Percentiles rank a stretch among this genome's conserved stretches.
phyloP scores from a whole-genome alignment of 2,888 invertebrate genomes.

The Limnephilus lunatus region DNA sequence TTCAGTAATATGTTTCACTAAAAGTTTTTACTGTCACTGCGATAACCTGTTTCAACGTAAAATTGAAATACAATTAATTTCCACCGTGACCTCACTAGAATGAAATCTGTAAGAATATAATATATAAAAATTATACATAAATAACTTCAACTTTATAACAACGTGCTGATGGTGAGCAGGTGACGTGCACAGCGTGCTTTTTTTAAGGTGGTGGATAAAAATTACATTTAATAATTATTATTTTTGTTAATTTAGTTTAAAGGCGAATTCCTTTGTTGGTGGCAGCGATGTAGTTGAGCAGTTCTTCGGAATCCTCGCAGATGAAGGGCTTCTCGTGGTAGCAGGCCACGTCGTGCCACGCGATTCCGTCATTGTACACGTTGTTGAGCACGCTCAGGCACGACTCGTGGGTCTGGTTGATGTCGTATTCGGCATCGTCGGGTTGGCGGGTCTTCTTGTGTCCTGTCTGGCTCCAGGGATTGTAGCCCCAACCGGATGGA shows the following conservation, averaged over 20 bases:
- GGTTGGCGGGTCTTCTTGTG: conserved; percentile 93
- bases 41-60: conserved; percentile 43
- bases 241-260: conserved; percentile 71
- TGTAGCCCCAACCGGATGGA: conserved; percentile 87
- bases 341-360: conserved; percentile 96
- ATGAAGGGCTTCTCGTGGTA: conserved; percentile 95
- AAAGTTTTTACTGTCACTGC: conserved; percentile 8
- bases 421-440: conserved; percentile 94
- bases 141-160: conserved; percentile 20
- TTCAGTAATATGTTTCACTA: neutral
- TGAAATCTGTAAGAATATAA: neutral
- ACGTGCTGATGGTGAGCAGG: conserved; percentile 1
- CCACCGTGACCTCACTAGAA: conserved; percentile 38
- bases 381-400: conserved; percentile 93
- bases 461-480: conserved; percentile 93
- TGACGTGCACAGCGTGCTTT: conserved; percentile 5
- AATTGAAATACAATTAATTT: conserved; percentile 42
- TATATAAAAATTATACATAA: conserved; percentile 33
- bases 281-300: conserved; percentile 89
- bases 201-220: conserved; percentile 36
- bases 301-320: conserved; percentile 93
- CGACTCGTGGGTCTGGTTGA: conserved; percentile 91
- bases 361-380: conserved; percentile 95
- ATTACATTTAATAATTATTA: neutral
- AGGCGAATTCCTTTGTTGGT: conserved; percentile 91